Percentiles rank a stretch among this genome's conserved stretches.
Conservation (phyloP, 2,888 invertebrate species). For the Bibio marci region DNA sequence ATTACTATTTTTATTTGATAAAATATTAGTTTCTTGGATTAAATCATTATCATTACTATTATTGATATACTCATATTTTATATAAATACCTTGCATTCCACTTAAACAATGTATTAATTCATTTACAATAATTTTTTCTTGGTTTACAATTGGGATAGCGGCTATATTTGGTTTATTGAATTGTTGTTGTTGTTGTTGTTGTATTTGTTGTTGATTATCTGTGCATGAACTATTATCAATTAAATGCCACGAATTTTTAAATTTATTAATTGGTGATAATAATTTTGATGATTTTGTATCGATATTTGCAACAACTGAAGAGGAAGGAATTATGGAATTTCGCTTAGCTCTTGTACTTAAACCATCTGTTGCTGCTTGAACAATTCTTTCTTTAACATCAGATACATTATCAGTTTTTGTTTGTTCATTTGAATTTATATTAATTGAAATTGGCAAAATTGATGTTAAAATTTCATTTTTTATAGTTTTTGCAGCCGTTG, state of each 20-base stretch:
- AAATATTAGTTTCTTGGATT: too few relatives aligned
- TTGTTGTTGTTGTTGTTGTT: neutral
- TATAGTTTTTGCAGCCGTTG: neutral
- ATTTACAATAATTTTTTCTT: conserved; percentile 67
- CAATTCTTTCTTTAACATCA: conserved; percentile 22
- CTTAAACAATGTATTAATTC: conserved; percentile 67
- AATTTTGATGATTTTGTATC: too few relatives aligned
- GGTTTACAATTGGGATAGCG: conserved; percentile 48
- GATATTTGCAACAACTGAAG: too few relatives aligned
- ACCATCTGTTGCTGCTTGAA: conserved; percentile 21
- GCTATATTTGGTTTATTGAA: conserved; percentile 13
- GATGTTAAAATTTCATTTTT: neutral
- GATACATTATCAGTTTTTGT: neutral
- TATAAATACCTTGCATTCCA: conserved; percentile 51
- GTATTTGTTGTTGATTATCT: neutral
- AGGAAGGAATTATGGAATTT: neutral
- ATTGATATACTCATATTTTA: conserved; percentile 37
- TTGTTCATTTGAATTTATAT: too few relatives aligned
- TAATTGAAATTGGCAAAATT: neutral
- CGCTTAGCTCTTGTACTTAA: conserved; percentile 13
- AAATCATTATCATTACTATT: conserved; percentile 25
- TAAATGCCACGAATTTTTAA: too few relatives aligned
- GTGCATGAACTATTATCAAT: too few relatives aligned
- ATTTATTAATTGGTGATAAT: too few relatives aligned
- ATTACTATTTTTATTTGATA: too few relatives aligned